Percentiles rank a stretch among this genome's conserved stretches.
These are phyloP conservation scores for Paelopatides confundens DNA, from an alignment of 53 echinoderm and acorn worm species.

Conservation along the genomic window DNA sequence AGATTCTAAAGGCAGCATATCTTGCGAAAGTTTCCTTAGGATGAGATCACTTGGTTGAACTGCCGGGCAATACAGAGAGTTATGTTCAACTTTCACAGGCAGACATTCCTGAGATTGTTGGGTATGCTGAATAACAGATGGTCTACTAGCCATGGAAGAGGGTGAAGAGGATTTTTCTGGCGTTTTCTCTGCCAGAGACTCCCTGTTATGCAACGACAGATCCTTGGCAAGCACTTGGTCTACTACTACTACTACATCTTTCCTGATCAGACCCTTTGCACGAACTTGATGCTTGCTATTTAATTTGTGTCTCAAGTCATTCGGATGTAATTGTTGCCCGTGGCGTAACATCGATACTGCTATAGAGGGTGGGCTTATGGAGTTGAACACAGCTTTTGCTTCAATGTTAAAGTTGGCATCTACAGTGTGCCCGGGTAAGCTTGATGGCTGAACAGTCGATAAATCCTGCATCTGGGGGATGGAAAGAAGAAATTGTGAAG, in stretches of 20 bases:
- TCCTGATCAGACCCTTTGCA: not conserved
- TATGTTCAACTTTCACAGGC: not conserved
- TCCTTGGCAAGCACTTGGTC: not conserved
- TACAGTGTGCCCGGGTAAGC: constrained; percentile 23
- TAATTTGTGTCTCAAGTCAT: constrained; percentile 24
- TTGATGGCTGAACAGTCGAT: constrained; percentile 24
- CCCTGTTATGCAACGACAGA: not conserved
- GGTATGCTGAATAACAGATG: constrained; percentile 96
- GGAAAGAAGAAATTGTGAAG: not conserved
- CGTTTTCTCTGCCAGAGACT: not conserved
- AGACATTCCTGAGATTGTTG: constrained; percentile 52
- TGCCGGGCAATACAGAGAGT: constrained; percentile 24
- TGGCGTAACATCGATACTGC: not conserved
- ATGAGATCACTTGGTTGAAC: constrained; percentile 87
- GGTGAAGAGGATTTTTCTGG: not conserved
- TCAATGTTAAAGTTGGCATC: constrained; percentile 46
- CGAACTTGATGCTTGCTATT: constrained; percentile 33
- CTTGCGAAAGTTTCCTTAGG: constrained; percentile 68
- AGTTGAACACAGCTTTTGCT: not conserved
- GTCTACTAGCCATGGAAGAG: constrained; percentile 43
- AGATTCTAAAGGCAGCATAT: constrained; percentile 41
- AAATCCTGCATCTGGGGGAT: not conserved
- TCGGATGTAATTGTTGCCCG: not conserved
- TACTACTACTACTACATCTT: not conserved
- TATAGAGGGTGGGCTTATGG: not conserved